Conservation (phyloP, 1,140 invertebrate genomes). For the Nasonia giraulti region DNA sequence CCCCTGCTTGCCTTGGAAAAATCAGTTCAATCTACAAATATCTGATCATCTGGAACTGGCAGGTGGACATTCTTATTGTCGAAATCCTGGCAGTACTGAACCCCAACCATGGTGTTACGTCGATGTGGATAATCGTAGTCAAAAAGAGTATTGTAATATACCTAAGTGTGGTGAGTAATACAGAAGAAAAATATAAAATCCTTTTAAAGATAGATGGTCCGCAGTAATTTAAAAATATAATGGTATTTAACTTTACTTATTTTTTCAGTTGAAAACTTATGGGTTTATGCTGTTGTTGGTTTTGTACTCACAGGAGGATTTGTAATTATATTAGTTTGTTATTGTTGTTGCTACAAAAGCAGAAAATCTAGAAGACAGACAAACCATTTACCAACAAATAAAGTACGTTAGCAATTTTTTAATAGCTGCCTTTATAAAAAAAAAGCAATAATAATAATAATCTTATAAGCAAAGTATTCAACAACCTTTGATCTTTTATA, state of each 20-base stretch:
- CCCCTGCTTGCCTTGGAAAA: constrained; percentile 89
- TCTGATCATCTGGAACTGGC: constrained; percentile 88
- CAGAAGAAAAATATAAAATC: not conserved
- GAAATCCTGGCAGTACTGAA: constrained; percentile 90
- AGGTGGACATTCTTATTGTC: constrained; percentile 92
- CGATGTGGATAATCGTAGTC: constrained; percentile 78
- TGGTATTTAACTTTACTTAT: constrained; percentile 31
- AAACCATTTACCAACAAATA: constrained; percentile 70
- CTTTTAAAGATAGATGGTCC: not conserved
- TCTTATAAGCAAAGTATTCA: not conserved
- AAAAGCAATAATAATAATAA: not conserved
- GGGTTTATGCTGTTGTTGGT: constrained; percentile 77
- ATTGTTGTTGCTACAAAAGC: constrained; percentile 70
- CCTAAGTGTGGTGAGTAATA: constrained; percentile 83
- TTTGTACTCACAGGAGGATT: constrained; percentile 74
- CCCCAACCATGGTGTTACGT: constrained; percentile 94
- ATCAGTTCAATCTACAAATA: constrained; percentile 83
- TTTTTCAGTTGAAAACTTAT: constrained; percentile 71
- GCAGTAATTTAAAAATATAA: not conserved
- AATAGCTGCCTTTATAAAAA: not conserved
- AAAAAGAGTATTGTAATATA: constrained; percentile 87
- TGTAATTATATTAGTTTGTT: constrained; percentile 70
- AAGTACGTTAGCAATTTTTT: constrained; percentile 56
- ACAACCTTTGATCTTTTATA: constrained; percentile 49
- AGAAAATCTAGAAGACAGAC: constrained; percentile 67